Percentiles rank a stretch among this genome's conserved stretches.
These are phyloP conservation scores for Papilio gigon DNA, from an alignment of 2,888 invertebrate genomes.

Conservation along the genomic window DNA sequence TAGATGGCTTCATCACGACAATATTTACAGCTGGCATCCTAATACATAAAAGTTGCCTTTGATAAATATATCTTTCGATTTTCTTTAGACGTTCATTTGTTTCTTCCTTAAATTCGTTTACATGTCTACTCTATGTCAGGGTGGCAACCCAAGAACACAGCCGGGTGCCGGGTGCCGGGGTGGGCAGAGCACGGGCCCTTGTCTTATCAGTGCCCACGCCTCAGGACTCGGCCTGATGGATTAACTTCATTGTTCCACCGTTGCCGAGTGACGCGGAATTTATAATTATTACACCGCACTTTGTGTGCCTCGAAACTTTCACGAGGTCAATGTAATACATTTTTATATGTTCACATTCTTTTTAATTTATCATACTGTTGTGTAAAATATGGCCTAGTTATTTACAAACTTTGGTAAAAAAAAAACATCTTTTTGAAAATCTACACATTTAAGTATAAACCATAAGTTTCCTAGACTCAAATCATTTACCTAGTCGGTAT, in stretches of 20 bases:
- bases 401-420: too few relatives aligned
- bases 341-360: constrained; percentile 18
- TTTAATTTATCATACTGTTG: background rate
- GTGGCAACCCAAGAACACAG: constrained; percentile 70
- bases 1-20: too few relatives aligned
- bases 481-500: too few relatives aligned
- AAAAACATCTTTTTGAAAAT: too few relatives aligned
- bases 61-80: background rate
- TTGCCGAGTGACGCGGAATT: constrained; percentile 78
- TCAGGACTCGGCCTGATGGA: constrained; percentile 78
- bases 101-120: background rate
- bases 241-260: constrained; percentile 81
- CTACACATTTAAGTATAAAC: too few relatives aligned
- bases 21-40: too few relatives aligned
- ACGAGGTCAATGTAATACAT: constrained; percentile 11
- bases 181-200: constrained; percentile 71
- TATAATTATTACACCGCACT: constrained; percentile 71
- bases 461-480: too few relatives aligned
- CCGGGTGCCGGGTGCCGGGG: constrained; percentile 54
- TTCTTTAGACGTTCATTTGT: background rate
- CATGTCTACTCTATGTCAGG: constrained; percentile 53
- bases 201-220: constrained; percentile 81
- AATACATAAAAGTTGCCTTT: too few relatives aligned
- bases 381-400: too few relatives aligned
- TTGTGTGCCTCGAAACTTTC: constrained; percentile 47